phyloP scores from a whole-genome alignment of 2,888 invertebrate species.

The Noctua janthe region DNA sequence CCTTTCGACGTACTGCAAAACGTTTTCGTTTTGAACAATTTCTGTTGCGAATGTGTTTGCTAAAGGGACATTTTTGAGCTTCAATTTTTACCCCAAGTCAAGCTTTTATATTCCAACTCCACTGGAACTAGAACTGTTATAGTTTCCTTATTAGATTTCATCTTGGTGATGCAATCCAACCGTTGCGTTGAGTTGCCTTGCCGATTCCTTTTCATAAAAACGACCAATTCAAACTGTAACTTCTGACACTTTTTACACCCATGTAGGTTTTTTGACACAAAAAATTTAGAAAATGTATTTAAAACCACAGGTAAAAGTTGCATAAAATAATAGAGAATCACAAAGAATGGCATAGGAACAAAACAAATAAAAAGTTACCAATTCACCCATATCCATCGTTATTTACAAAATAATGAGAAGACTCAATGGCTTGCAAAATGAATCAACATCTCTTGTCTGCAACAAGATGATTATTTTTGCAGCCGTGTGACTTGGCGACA shows the following conservation, averaged over 20 bases:
- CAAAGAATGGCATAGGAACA: background rate
- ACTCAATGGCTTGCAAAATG: constrained; percentile 9
- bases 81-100: background rate
- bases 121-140: background rate
- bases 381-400: background rate
- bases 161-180: background rate
- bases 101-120: background rate
- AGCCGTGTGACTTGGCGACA: background rate
- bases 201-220: background rate
- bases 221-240: background rate
- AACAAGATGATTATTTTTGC: too few relatives aligned
- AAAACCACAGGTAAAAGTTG: background rate
- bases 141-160: background rate
- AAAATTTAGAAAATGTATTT: background rate
- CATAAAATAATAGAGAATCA: background rate
- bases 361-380: background rate
- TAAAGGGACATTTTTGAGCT: background rate
- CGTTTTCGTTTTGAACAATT: background rate
- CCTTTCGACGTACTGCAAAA: too few relatives aligned
- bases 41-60: background rate
- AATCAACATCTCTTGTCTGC: background rate
- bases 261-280: background rate
- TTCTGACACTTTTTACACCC: background rate
- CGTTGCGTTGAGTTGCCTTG: background rate
- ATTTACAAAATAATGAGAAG: constrained; percentile 16